A percentile compares a stretch with the other conserved stretches of the same genome.
Evolutionary conservation across 2,113 vertebrate genomes (phyloP).

Genomic region (Stigmatopora argus): DNA sequence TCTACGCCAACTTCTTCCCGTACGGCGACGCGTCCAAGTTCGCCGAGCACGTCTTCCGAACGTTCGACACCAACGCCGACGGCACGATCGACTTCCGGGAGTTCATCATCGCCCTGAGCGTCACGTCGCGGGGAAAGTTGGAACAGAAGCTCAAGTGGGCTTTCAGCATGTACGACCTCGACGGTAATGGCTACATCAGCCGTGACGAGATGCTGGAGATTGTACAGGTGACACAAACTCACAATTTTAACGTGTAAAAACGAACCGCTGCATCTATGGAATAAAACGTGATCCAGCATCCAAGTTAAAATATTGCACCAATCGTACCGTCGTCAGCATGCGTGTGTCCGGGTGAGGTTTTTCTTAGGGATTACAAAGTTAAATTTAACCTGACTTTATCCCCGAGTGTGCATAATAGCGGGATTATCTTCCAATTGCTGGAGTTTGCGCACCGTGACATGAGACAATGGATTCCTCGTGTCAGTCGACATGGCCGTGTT

Average conservation of each 20-base stretch:
- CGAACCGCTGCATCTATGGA: too few species aligned
- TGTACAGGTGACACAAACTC: conserved; percentile 78
- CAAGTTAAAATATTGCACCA: background rate
- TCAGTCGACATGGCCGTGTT: too few species aligned
- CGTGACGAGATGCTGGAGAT: conserved; percentile 98
- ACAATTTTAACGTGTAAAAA: background rate
- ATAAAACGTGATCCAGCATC: too few species aligned
- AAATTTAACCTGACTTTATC: conserved; percentile 73
- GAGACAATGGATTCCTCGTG: conserved; percentile 40
- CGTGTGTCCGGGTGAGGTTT: background rate
- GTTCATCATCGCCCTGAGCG: conserved; percentile 98
- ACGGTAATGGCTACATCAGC: conserved; percentile 98
- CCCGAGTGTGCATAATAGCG: conserved; percentile 68
- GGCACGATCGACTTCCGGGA: conserved; percentile 98
- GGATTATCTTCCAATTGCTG: conserved; percentile 64
- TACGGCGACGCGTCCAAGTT: conserved; percentile 98
- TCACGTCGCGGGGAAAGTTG: conserved; percentile 93
- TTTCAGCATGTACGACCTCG: conserved; percentile 99
- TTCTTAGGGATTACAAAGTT: conserved; percentile 68
- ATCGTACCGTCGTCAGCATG: background rate
- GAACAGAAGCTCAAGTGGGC: conserved; percentile 99
- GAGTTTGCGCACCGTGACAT: conserved; percentile 46
- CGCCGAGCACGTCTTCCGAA: conserved; percentile 95
- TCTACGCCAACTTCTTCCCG: conserved; percentile 98
- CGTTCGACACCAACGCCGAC: conserved; percentile 94